A percentile compares a stretch with the other conserved stretches of the same genome.
These are phyloP conservation scores for Tiphia femorata DNA, from an alignment of 2,888 invertebrate species.

Conservation along the genomic window DNA sequence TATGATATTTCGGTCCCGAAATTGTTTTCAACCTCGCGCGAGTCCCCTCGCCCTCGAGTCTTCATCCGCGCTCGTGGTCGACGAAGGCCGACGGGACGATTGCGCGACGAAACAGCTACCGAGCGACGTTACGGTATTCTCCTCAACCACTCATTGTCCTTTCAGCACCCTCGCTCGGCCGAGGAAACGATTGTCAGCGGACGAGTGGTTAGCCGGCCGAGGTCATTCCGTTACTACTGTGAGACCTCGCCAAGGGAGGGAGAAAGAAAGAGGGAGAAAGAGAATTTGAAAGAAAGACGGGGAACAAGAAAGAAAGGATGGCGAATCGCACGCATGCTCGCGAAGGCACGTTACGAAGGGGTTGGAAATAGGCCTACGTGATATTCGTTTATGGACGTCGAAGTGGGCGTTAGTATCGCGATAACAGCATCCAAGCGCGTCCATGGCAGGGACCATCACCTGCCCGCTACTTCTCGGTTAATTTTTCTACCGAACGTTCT, in stretches of 20 bases:
- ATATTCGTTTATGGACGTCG: slow-evolving; percentile 12
- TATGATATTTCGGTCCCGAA: too few species aligned
- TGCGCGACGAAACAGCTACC: too few species aligned
- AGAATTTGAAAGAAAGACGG: too few species aligned
- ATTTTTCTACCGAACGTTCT: background rate
- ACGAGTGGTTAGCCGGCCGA: background rate
- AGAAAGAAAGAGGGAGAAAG: slow-evolving; percentile 13
- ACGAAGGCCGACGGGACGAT: too few species aligned
- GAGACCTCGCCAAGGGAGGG: background rate
- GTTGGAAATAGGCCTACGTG: slow-evolving; percentile 8
- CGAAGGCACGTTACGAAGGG: background rate
- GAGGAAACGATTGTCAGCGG: too few species aligned
- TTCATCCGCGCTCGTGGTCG: too few species aligned
- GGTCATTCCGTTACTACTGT: background rate
- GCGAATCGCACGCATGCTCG: background rate
- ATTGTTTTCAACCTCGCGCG: too few species aligned
- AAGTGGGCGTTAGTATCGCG: slow-evolving; percentile 39
- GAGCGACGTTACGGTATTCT: too few species aligned
- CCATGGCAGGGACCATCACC: slow-evolving; percentile 5
- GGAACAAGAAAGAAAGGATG: background rate
- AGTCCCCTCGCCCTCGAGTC: too few species aligned
- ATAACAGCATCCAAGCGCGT: slow-evolving; percentile 44
- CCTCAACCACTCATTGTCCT: too few species aligned
- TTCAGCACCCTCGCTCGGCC: too few species aligned
- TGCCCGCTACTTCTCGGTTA: background rate